Conservation (phyloP, 2,113 vertebrate species). For the Gnathonemus longibarbis region DNA sequence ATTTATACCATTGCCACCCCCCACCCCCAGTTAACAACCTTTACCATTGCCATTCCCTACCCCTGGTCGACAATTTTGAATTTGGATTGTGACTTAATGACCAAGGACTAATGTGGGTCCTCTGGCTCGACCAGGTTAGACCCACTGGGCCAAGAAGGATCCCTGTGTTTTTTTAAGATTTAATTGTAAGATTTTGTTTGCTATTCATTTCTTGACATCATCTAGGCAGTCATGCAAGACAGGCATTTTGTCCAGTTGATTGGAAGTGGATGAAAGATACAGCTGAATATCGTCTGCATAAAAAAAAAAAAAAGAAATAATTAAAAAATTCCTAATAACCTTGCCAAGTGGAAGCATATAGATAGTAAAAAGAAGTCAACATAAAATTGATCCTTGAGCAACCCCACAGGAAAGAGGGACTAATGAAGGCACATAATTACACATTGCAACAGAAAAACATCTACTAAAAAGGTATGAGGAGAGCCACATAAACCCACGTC, state of each 20-base stretch:
- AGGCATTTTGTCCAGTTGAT: neutral
- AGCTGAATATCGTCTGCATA: neutral
- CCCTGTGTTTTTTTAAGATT: neutral
- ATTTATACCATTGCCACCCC: neutral
- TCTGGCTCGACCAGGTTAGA: neutral
- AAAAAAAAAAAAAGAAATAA: neutral
- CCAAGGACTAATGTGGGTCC: neutral
- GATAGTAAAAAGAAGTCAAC: neutral
- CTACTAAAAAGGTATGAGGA: neutral
- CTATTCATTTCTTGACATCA: neutral
- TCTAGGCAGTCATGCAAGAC: neutral
- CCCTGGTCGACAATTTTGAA: neutral
- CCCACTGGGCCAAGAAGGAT: neutral
- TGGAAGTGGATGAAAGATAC: neutral
- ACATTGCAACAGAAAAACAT: neutral
- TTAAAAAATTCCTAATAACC: neutral
- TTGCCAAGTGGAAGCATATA: neutral
- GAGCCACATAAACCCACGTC: neutral
- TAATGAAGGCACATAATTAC: neutral
- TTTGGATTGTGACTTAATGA: neutral
- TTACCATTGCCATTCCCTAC: neutral
- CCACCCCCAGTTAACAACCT: neutral
- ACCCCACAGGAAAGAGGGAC: neutral
- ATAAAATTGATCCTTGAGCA: neutral
- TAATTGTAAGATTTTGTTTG: neutral